These are phyloP conservation scores for Macquaria australasica DNA, from an alignment of 2,113 vertebrate species.

Conservation along the genomic window DNA sequence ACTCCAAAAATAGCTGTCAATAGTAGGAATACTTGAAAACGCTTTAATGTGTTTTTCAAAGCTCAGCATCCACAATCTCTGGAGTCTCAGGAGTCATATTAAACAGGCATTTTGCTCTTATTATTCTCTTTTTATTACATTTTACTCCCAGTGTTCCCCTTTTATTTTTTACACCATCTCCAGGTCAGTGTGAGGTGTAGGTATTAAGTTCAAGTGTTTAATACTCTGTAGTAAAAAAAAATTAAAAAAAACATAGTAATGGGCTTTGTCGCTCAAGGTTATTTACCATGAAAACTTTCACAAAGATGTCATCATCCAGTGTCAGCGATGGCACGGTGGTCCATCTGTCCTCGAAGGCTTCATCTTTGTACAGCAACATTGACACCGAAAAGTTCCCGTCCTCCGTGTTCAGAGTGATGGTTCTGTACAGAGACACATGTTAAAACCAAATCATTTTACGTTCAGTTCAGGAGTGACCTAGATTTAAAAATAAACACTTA, in stretches of 20 bases:
- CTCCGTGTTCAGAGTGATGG: conserved; percentile 84
- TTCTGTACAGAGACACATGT: conserved; percentile 63
- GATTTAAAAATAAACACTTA: background rate
- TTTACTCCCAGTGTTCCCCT: background rate
- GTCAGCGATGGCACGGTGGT: conserved; percentile 82
- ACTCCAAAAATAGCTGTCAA: conserved; percentile 59
- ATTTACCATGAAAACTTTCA: conserved; percentile 85
- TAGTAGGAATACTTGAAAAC: conserved; percentile 2
- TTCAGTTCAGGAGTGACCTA: background rate
- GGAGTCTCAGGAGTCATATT: background rate
- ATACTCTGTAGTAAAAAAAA: background rate
- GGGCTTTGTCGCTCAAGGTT: background rate
- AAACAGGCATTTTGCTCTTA: background rate
- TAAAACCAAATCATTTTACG: background rate
- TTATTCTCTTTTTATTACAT: background rate
- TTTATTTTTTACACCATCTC: background rate
- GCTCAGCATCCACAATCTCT: background rate
- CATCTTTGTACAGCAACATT: conserved; percentile 85
- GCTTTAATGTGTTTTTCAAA: conserved; percentile 19
- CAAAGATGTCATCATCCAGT: conserved; percentile 85
- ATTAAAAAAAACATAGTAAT: background rate
- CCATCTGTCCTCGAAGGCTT: conserved; percentile 82
- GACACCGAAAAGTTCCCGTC: conserved; percentile 86
- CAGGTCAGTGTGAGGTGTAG: background rate
- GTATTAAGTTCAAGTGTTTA: background rate